Conservation (phyloP, 23 tunicate species). For the Halocynthia roretzi region DNA sequence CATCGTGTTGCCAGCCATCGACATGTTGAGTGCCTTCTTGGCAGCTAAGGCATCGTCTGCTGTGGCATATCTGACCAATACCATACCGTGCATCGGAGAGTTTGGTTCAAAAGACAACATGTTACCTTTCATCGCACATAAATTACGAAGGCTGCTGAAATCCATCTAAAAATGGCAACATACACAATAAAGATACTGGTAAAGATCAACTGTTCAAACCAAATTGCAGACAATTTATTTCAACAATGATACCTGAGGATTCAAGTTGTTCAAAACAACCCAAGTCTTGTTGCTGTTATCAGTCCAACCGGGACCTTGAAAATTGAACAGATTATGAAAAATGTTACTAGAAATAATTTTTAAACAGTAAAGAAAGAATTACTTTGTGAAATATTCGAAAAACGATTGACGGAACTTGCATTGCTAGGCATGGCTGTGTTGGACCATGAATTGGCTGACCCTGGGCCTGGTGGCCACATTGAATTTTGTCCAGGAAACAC, state of each 20-base stretch:
- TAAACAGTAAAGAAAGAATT: too few species aligned
- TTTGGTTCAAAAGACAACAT: conserved; percentile 58
- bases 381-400: too few species aligned
- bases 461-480: conserved; percentile 7
- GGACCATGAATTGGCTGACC: conserved; percentile 4
- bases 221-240: background rate
- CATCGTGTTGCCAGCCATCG: conserved; percentile 69
- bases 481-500: background rate
- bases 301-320: conserved; percentile 31
- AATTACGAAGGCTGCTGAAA: conserved; percentile 30
- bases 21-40: conserved; percentile 64
- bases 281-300: conserved; percentile 29
- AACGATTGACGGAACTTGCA: background rate
- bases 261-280: conserved; percentile 75
- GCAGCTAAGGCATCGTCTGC: conserved; percentile 63
- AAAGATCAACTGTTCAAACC: background rate
- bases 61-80: conserved; percentile 56
- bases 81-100: conserved; percentile 67
- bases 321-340: background rate
- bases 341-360: too few species aligned
- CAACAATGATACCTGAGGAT: conserved; percentile 52
- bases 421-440: background rate
- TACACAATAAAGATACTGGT: background rate
- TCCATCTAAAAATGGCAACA: conserved; percentile 48
- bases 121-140: conserved; percentile 62